These are phyloP conservation scores for Gymnopithys bicolor DNA, from an alignment of 2,797 vertebrate species.

Conservation along the genomic window DNA sequence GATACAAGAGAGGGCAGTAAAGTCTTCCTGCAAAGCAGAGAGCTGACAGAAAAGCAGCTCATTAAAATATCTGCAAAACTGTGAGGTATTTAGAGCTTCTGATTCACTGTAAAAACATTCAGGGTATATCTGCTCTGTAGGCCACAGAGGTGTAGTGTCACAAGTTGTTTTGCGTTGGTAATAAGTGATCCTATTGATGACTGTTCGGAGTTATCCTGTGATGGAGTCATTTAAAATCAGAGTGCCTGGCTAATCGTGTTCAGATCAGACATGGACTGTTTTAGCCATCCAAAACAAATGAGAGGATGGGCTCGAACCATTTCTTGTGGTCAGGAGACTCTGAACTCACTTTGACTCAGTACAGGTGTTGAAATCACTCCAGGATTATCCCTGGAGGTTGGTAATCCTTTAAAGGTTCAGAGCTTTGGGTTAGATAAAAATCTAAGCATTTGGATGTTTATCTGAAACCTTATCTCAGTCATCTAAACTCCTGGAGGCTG, in stretches of 20 bases:
- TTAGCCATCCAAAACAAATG: constrained; percentile 43
- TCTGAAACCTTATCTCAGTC: constrained; percentile 65
- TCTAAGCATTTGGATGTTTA: constrained; percentile 69
- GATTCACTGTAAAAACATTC: background rate
- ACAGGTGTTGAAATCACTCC: constrained; percentile 68
- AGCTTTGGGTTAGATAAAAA: constrained; percentile 61
- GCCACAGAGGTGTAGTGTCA: background rate
- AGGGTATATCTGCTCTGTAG: background rate
- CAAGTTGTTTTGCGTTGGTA: background rate
- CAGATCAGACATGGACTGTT: background rate
- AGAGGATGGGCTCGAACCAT: background rate
- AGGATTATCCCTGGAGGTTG: constrained; percentile 65
- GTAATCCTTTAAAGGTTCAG: constrained; percentile 70
- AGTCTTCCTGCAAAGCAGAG: background rate
- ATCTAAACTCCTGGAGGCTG: constrained; percentile 62
- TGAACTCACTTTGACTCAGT: constrained; percentile 33
- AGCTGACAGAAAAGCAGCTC: background rate
- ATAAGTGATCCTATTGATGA: background rate
- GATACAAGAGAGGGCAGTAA: constrained; percentile 40
- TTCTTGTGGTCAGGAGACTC: constrained; percentile 17
- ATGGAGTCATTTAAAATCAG: background rate
- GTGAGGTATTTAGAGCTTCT: background rate
- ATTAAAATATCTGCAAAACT: background rate
- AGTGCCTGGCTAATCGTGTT: background rate
- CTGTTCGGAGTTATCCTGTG: background rate